A percentile compares a stretch with the other conserved stretches of the same genome.
Evolutionary conservation across 2,113 vertebrate species (phyloP).

Genomic region (Agapornis roseicollis): DNA sequence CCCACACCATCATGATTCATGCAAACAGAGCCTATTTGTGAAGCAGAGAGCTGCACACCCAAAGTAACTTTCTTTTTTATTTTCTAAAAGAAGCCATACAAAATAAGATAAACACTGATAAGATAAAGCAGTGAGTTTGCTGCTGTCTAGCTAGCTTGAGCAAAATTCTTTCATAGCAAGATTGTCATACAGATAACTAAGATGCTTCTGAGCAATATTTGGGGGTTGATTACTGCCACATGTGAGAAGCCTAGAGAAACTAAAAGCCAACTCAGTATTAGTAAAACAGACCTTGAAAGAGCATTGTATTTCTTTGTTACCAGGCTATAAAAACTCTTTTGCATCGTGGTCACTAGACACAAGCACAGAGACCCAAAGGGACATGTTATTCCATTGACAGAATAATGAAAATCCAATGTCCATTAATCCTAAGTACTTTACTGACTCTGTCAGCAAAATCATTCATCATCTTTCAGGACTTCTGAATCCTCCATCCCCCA

Average conservation of each 20-base stretch:
- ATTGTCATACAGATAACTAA: neutral
- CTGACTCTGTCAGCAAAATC: neutral
- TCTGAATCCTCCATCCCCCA: neutral
- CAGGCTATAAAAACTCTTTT: neutral
- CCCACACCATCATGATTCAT: neutral
- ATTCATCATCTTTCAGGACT: neutral
- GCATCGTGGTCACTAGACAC: neutral
- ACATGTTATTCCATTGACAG: neutral
- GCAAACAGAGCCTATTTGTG: neutral
- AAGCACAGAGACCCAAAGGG: neutral
- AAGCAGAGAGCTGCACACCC: neutral
- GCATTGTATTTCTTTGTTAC: neutral
- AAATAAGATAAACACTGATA: neutral
- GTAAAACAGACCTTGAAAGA: neutral
- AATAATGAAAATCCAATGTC: neutral
- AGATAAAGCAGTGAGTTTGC: neutral
- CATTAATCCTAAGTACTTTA: neutral
- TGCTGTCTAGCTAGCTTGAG: neutral
- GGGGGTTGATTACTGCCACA: slow-evolving; percentile 2
- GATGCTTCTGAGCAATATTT: neutral
- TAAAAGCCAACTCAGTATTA: neutral
- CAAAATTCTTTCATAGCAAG: neutral
- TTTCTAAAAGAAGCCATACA: neutral
- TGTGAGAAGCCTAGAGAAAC: neutral
- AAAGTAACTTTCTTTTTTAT: neutral